Evolutionary conservation across 2,113 vertebrate genomes (phyloP).

Genomic region (Struthio camelus): DNA sequence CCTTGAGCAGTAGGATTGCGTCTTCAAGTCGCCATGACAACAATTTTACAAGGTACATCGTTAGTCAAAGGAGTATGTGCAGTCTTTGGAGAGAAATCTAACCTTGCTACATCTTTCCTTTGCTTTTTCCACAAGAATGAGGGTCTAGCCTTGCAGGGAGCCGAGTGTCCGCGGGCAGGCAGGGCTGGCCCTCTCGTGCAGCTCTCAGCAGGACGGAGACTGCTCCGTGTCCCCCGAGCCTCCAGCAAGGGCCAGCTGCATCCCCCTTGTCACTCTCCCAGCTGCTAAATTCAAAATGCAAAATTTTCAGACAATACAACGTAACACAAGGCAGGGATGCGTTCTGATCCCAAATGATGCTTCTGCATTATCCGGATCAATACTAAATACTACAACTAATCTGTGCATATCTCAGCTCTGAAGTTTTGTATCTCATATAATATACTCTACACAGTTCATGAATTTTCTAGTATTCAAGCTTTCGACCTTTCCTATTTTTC

Average conservation of each 20-base stretch:
- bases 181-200: not conserved
- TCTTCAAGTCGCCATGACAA: not conserved
- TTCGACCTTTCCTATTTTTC: not conserved
- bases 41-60: not conserved
- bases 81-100: not conserved
- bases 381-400: not conserved
- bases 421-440: not conserved
- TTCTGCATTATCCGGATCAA: not conserved
- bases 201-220: not conserved
- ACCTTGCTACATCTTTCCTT: not conserved
- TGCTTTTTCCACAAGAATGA: not conserved
- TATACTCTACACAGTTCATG: not conserved
- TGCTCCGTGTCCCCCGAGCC: rapidly evolving
- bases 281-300: not conserved
- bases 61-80: not conserved
- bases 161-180: not conserved
- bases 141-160: not conserved
- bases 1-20: not conserved
- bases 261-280: not conserved
- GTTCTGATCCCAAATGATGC: not conserved
- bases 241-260: not conserved
- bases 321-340: not conserved
- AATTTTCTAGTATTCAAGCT: not conserved
- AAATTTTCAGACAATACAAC: not conserved
- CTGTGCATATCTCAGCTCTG: not conserved